Evolutionary conservation across 2,113 vertebrate species (phyloP).

Genomic region (Nymphicus hollandicus): DNA sequence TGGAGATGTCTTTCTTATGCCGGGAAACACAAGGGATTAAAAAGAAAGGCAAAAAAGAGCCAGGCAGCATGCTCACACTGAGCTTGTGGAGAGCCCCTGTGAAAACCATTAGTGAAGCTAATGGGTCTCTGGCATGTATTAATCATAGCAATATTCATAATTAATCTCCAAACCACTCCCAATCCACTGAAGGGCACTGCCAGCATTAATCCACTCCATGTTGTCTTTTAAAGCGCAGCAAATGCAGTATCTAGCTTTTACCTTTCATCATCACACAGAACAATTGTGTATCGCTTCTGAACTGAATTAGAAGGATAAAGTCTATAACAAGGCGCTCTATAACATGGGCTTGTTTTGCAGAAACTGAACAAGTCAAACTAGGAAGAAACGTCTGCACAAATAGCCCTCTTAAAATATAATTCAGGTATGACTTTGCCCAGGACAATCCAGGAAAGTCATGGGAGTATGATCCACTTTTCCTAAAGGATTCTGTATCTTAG

Average conservation of each 20-base stretch:
- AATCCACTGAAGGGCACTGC: not conserved
- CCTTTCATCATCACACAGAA: not conserved
- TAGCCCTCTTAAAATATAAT: not conserved
- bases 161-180: not conserved
- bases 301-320: not conserved
- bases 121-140: not conserved
- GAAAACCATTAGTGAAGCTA: not conserved
- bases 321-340: not conserved
- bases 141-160: constrained; percentile 13
- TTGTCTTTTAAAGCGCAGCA: not conserved
- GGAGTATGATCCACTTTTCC: not conserved
- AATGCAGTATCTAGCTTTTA: not conserved
- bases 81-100: not conserved
- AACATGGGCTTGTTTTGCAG: not conserved
- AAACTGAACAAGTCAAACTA: not conserved
- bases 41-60: not conserved
- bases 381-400: not conserved
- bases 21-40: not conserved
- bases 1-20: not conserved
- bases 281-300: not conserved
- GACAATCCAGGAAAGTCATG: not conserved
- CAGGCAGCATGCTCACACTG: not conserved
- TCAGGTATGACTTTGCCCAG: not conserved
- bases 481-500: not conserved
- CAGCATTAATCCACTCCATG: not conserved